These are phyloP conservation scores for Diuraphis noxia DNA, from an alignment of 1,140 invertebrate species.

Conservation along the genomic window DNA sequence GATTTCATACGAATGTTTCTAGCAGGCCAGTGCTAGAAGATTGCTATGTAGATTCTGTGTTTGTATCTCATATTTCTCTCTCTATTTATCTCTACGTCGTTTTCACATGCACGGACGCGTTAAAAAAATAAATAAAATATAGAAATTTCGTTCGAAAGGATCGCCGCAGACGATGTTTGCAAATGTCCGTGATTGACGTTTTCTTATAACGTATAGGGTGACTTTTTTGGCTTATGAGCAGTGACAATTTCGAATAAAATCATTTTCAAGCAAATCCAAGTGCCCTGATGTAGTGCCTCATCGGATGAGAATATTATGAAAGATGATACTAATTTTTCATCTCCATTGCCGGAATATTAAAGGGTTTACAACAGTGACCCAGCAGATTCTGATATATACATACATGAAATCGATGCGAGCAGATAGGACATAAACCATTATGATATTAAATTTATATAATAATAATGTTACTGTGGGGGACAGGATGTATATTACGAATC, in stretches of 20 bases:
- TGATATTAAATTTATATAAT: too few relatives aligned
- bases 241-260: background rate
- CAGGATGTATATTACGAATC: background rate
- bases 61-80: background rate
- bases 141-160: background rate
- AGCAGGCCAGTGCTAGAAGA: background rate
- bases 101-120: background rate
- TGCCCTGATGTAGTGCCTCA: too few relatives aligned
- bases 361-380: background rate
- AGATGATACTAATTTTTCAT: background rate
- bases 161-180: too few relatives aligned
- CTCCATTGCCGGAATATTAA: background rate
- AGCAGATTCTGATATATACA: too few relatives aligned
- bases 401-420: too few relatives aligned
- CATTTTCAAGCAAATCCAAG: background rate
- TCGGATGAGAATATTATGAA: background rate
- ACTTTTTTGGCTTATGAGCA: background rate
- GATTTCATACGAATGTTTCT: background rate
- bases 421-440: too few relatives aligned
- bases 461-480: too few relatives aligned
- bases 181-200: too few relatives aligned
- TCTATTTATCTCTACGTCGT: background rate
- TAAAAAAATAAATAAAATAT: background rate
- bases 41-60: background rate
- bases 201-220: background rate